These are phyloP conservation scores for Oeneis ivallda DNA, from an alignment of 2,888 invertebrate species.

Conservation along the genomic window DNA sequence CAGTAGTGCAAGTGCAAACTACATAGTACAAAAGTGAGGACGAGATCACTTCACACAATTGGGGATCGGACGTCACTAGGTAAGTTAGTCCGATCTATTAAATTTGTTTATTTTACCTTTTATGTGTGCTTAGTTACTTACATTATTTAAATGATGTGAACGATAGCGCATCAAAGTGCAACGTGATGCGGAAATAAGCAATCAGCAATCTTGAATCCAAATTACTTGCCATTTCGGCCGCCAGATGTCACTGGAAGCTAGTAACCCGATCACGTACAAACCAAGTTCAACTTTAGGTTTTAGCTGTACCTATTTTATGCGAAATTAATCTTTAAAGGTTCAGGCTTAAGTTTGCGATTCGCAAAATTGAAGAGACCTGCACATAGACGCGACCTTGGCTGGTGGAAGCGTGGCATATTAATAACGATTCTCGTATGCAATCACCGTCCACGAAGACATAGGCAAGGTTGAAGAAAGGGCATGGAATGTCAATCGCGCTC, in stretches of 20 bases:
- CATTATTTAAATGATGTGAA: slow-evolving; percentile 18
- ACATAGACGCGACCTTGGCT: slow-evolving; percentile 68
- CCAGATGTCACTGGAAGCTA: slow-evolving; percentile 58
- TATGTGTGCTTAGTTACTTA: slow-evolving; percentile 4
- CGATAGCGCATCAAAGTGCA: slow-evolving; percentile 23
- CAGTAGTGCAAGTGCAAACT: no score
- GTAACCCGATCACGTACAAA: slow-evolving; percentile 59
- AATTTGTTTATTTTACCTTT: slow-evolving; percentile 9
- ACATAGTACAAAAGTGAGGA: no score
- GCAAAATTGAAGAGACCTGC: slow-evolving; percentile 47
- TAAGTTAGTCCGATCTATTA: no score
- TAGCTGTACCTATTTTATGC: neutral
- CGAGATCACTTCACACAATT: no score
- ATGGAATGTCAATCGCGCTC: slow-evolving; percentile 69
- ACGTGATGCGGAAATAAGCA: slow-evolving; percentile 40
- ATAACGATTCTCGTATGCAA: slow-evolving; percentile 75
- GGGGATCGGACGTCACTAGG: no score
- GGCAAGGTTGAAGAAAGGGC: slow-evolving; percentile 79
- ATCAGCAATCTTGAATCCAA: slow-evolving; percentile 38
- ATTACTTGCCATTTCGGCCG: slow-evolving; percentile 56
- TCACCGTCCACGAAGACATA: slow-evolving; percentile 74
- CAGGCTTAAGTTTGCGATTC: slow-evolving; percentile 32
- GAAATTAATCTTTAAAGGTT: slow-evolving; percentile 39
- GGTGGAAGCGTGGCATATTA: slow-evolving; percentile 72
- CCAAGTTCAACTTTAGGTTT: slow-evolving; percentile 10